Evolutionary conservation across 2,888 invertebrate genomes (phyloP).

Genomic region (Agrochola litura): DNA sequence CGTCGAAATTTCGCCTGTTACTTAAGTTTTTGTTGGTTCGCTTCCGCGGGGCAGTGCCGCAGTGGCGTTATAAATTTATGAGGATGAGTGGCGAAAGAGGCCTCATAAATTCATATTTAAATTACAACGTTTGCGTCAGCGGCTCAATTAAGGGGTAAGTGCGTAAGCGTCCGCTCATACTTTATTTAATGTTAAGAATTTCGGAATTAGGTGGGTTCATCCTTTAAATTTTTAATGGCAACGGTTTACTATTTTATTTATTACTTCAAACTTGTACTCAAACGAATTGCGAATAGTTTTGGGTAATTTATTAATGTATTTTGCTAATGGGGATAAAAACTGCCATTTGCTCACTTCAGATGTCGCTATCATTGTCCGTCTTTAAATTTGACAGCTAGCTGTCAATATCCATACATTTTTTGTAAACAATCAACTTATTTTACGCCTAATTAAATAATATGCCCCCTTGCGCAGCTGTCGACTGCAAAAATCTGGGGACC

Average conservation of each 20-base stretch:
- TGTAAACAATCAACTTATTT: too few species aligned
- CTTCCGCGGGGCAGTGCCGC: constrained; percentile 54
- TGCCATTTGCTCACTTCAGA: too few species aligned
- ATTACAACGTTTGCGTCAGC: constrained; percentile 55
- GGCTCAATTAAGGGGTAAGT: constrained; percentile 53
- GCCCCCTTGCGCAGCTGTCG: too few species aligned
- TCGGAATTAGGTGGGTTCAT: constrained; percentile 33
- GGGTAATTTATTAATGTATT: background rate
- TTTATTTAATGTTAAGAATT: constrained; percentile 61
- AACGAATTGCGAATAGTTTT: constrained; percentile 6
- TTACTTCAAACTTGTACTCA: constrained; percentile 1
- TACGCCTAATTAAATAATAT: too few species aligned
- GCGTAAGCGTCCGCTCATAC: constrained; percentile 54
- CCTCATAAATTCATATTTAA: constrained; percentile 61
- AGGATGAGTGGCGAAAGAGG: constrained; percentile 53
- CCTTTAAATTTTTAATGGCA: constrained; percentile 36
- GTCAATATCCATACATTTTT: too few species aligned
- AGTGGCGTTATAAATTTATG: constrained; percentile 58
- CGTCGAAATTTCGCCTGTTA: constrained; percentile 48
- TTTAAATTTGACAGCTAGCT: too few species aligned
- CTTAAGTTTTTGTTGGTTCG: constrained; percentile 39
- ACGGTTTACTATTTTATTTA: constrained; percentile 31
- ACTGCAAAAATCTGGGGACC: too few species aligned
- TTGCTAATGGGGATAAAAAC: too few species aligned
- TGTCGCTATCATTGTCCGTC: too few species aligned